Percentiles rank a stretch among this genome's conserved stretches.
These are phyloP conservation scores for Encarsia formosa DNA, from an alignment of 2,888 invertebrate genomes.

Conservation along the genomic window DNA sequence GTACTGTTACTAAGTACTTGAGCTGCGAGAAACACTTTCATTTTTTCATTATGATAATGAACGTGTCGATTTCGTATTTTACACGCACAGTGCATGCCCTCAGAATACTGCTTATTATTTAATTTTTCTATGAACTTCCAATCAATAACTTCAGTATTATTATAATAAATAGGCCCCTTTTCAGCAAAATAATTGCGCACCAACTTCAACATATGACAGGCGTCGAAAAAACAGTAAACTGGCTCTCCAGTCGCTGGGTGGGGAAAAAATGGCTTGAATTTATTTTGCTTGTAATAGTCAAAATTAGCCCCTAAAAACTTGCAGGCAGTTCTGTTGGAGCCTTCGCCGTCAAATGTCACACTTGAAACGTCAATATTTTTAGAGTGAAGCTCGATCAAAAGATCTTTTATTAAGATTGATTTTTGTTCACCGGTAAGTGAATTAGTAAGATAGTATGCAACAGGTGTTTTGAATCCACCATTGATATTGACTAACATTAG, in stretches of 20 bases:
- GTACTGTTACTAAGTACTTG: neutral
- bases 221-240: neutral
- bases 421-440: neutral
- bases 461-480: constrained; percentile 16
- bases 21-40: neutral
- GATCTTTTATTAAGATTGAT: constrained; percentile 10
- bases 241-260: neutral
- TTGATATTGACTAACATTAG: constrained; percentile 24
- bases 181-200: neutral
- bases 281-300: neutral
- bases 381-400: constrained; percentile 4
- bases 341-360: constrained; percentile 18
- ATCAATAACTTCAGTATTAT: neutral
- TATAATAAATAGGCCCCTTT: neutral
- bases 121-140: neutral
- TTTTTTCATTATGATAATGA: neutral
- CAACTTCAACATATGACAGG: neutral
- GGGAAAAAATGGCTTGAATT: neutral
- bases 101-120: neutral
- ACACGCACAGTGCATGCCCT: neutral
- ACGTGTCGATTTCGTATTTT: neutral
- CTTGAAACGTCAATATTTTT: constrained; percentile 9
- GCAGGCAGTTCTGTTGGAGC: constrained; percentile 4
- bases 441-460: constrained; percentile 16
- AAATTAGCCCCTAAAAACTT: constrained; percentile 4